phyloP scores from a whole-genome alignment of 2,888 invertebrate species.

The Stictocephala bisonia region DNA sequence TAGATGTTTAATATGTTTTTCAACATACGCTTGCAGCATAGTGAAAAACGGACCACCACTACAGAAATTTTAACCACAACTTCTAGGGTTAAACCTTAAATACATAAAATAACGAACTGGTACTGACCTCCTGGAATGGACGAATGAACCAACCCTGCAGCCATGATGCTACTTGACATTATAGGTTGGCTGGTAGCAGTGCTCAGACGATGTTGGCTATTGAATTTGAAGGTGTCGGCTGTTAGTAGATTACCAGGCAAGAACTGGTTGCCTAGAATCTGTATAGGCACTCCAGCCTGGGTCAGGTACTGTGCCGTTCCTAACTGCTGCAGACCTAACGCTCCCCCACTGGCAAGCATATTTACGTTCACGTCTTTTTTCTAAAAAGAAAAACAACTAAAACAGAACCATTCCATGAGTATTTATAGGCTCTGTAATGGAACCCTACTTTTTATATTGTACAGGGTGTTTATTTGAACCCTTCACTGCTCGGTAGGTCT shows the following conservation, averaged over 20 bases:
- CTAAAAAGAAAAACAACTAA: slow-evolving; percentile 46
- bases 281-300: slow-evolving; percentile 49
- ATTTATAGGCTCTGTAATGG: no score
- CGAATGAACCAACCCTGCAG: slow-evolving; percentile 31
- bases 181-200: slow-evolving; percentile 27
- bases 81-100: no score
- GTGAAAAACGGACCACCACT: no score
- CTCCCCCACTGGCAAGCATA: slow-evolving; percentile 46
- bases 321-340: slow-evolving; percentile 26
- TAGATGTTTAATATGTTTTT: no score
- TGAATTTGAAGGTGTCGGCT: slow-evolving; percentile 40
- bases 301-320: no score
- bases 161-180: slow-evolving; percentile 39
- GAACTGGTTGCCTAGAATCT: slow-evolving; percentile 50
- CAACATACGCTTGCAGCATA: no score
- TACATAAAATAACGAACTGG: no score
- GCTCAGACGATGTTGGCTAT: slow-evolving; percentile 27
- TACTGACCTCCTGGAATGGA: slow-evolving; percentile 35
- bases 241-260: slow-evolving; percentile 47
- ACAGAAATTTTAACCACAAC: no score
- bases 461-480: no score
- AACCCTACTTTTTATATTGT: no score
- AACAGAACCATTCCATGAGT: no score
- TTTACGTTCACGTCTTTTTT: slow-evolving; percentile 54
- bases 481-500: no score